These are phyloP conservation scores for Falco biarmicus DNA, from an alignment of 2,797 vertebrate species.

Conservation along the genomic window DNA sequence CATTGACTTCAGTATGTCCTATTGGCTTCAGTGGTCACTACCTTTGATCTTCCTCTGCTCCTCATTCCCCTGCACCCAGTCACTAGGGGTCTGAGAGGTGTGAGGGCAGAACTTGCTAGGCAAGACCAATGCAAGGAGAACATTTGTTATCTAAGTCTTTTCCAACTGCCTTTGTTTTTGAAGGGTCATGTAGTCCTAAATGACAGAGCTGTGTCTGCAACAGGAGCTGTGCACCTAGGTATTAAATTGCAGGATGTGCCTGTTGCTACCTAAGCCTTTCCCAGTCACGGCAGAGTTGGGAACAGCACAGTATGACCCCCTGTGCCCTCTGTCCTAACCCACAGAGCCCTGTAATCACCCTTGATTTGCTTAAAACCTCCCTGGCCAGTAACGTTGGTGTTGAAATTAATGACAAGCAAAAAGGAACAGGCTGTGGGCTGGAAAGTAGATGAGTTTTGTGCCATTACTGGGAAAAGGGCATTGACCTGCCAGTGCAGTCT, in stretches of 20 bases:
- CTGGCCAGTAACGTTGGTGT: not conserved
- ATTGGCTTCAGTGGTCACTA: not conserved
- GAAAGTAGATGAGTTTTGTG: not conserved
- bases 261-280: not conserved
- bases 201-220: not conserved
- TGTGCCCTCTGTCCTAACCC: not conserved
- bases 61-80: not conserved
- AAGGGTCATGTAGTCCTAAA: not conserved
- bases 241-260: not conserved
- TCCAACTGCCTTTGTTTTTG: not conserved
- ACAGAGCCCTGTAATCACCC: not conserved
- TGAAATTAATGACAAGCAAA: not conserved
- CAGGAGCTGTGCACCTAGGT: not conserved
- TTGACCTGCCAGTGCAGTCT: not conserved
- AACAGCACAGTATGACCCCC: not conserved
- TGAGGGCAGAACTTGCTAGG: not conserved
- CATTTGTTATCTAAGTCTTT: not conserved
- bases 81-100: accelerated
- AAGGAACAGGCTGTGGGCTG: not conserved
- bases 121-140: not conserved
- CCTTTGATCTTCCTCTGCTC: not conserved
- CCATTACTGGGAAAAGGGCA: not conserved
- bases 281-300: not conserved
- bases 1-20: not conserved
- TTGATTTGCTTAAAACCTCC: not conserved